Percentiles rank a stretch among this genome's conserved stretches.
phyloP scores from a whole-genome alignment of 2,888 invertebrate species.

The Allophyes oxyacanthae region DNA sequence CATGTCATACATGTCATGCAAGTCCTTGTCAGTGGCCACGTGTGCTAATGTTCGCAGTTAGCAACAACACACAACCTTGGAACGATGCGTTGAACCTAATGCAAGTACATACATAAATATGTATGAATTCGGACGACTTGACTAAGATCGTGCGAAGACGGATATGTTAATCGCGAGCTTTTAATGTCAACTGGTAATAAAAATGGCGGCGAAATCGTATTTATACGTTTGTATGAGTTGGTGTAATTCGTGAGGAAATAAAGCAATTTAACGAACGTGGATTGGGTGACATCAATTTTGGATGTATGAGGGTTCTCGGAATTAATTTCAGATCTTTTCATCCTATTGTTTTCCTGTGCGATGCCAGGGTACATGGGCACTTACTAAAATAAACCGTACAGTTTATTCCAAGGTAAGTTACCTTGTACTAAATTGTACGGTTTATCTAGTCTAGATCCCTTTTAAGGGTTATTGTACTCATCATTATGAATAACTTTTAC shows the following conservation, averaged over 20 bases:
- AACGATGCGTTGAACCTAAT: slow-evolving; percentile 64
- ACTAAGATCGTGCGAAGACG: slow-evolving; percentile 52
- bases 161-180: slow-evolving; percentile 43
- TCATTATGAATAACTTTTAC: too few relatives aligned
- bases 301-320: too few relatives aligned
- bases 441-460: too few relatives aligned
- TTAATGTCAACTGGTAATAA: slow-evolving; percentile 44
- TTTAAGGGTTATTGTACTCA: too few relatives aligned
- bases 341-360: too few relatives aligned
- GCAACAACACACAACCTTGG: slow-evolving; percentile 62
- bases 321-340: too few relatives aligned
- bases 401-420: too few relatives aligned
- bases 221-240: slow-evolving; percentile 15
- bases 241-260: neutral
- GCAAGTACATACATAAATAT: slow-evolving; percentile 61
- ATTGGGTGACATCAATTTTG: too few relatives aligned
- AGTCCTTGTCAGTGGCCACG: slow-evolving; percentile 23
- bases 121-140: slow-evolving; percentile 58
- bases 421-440: too few relatives aligned
- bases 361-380: too few relatives aligned
- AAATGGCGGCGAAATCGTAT: slow-evolving; percentile 33
- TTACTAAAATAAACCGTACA: too few relatives aligned
- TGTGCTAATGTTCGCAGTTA: slow-evolving; percentile 43
- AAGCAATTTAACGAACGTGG: neutral
- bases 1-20: slow-evolving; percentile 25